Evolutionary conservation across 2,797 vertebrate genomes (phyloP), one percentile per base, ranked within the genome.

Genomic region (Gobionotothen gibberifrons): DNA sequence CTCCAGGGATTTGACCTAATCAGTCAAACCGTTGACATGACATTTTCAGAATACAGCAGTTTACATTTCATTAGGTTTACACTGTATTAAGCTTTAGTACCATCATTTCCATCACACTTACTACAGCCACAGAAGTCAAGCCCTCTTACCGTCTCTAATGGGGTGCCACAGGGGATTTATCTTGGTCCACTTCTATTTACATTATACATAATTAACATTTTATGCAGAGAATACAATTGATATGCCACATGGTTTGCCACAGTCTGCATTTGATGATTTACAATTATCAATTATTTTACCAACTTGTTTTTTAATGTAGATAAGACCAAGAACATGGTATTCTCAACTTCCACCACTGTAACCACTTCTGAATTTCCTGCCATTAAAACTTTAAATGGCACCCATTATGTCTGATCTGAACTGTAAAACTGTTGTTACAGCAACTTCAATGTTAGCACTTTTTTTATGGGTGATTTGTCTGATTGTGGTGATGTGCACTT

Each of bases 151-250:
- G 16, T 58, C 46, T 14, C 26, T 11, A 29, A 53, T 39, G 53
- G 11, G 26, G 21, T 59, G 10, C 43, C 43, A 39, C 43, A 48
- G 14, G n/a, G 53, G 14, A 13, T 26, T 39, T 4, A 53, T 43
- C 1, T 13, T 42, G 15, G 48, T 8, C 53, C 42, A 32, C 36
- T 26, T 11, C 44, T 17, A 57, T 32, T 58, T 26, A 11, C 21
- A 22, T 9, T 26, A 60, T 8, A 52, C 22, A 60, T 29, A 69
- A 69, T 43, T 29, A 21, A 26, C n/a, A 52, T 32, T 39, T 3
- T 59, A 59, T 51, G 47, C 32, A 69, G 56, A 69, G 42, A 21
- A 52, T 32, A 55, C 36, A 44, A 43, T 59, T 58, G 9, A 58
- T 43, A 8, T 2, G 15, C 19, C 14, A 15, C 0, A 14, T 26